Percentiles rank a stretch among this genome's conserved stretches.
These are phyloP conservation scores for Bufo gargarizans DNA, from an alignment of 2,113 vertebrate genomes.

Conservation along the genomic window DNA sequence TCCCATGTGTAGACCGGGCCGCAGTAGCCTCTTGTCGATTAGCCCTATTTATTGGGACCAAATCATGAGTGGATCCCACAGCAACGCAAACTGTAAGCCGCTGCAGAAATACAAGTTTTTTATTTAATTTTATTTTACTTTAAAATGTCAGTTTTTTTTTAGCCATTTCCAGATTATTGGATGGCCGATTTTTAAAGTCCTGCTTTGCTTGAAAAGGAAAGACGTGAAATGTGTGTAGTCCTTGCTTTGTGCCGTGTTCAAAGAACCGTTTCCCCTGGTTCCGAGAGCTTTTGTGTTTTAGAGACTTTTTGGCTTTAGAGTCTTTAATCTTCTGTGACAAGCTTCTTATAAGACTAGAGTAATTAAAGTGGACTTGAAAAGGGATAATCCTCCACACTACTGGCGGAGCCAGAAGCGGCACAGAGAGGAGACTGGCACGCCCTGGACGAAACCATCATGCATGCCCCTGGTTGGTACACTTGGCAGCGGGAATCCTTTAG, in stretches of 20 bases:
- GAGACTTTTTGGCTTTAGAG: slow-evolving; percentile 16
- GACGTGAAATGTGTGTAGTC: background rate
- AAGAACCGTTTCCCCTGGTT: background rate
- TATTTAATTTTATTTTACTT: no score
- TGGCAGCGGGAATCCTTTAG: background rate
- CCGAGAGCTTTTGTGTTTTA: background rate
- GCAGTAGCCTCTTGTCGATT: no score
- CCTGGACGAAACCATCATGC: background rate
- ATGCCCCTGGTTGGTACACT: background rate
- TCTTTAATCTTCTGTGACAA: slow-evolving; percentile 33
- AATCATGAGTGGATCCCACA: no score
- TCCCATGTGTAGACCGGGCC: no score
- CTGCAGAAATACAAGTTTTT: no score
- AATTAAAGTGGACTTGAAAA: slow-evolving; percentile 39
- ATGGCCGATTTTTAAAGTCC: background rate
- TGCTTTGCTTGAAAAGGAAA: background rate
- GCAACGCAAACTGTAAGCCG: no score
- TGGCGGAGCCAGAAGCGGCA: slow-evolving; percentile 1
- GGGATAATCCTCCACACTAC: slow-evolving; percentile 34
- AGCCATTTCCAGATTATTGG: background rate
- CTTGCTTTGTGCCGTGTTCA: background rate
- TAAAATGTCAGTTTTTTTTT: background rate
- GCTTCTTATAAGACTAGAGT: slow-evolving; percentile 40
- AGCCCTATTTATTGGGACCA: no score
- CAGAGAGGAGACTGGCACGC: slow-evolving; percentile 17